These are phyloP conservation scores for Trichonephila clavata DNA, from an alignment of 1,140 invertebrate species.

Conservation along the genomic window DNA sequence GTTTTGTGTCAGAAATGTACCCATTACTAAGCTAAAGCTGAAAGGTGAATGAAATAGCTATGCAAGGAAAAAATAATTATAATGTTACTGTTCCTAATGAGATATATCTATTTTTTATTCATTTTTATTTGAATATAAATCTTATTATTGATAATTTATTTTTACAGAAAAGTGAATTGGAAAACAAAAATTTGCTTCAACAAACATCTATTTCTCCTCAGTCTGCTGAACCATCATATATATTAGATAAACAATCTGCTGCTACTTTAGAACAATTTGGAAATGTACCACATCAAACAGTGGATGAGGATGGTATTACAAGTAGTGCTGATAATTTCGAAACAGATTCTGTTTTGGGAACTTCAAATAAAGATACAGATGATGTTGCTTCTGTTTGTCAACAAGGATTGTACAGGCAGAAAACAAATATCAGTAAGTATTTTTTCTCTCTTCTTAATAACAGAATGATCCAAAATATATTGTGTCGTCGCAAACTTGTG, in stretches of 20 bases:
- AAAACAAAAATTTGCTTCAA: not conserved
- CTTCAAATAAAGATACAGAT: slow-evolving; percentile 15
- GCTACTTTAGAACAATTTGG: not conserved
- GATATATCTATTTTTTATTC: not conserved
- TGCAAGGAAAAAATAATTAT: no score
- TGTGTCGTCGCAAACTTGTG: no score
- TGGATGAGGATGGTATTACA: not conserved
- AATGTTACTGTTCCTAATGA: not conserved
- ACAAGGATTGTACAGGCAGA: not conserved
- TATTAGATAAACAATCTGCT: not conserved
- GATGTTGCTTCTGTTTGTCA: not conserved
- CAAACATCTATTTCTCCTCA: not conserved
- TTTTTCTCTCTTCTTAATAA: not conserved
- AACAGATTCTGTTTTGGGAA: not conserved
- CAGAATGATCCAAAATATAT: no score
- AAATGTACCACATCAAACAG: not conserved
- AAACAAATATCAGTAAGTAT: not conserved
- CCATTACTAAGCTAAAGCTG: no score
- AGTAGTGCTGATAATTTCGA: slow-evolving; percentile 19
- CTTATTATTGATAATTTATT: not conserved
- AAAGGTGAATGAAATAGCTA: no score
- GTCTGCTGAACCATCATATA: not conserved
- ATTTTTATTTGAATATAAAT: not conserved
- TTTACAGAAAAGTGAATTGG: not conserved
- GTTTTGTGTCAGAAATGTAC: no score